Evolutionary conservation across 2,797 vertebrate genomes (phyloP).

Genomic region (Scyliorhinus canicula): DNA sequence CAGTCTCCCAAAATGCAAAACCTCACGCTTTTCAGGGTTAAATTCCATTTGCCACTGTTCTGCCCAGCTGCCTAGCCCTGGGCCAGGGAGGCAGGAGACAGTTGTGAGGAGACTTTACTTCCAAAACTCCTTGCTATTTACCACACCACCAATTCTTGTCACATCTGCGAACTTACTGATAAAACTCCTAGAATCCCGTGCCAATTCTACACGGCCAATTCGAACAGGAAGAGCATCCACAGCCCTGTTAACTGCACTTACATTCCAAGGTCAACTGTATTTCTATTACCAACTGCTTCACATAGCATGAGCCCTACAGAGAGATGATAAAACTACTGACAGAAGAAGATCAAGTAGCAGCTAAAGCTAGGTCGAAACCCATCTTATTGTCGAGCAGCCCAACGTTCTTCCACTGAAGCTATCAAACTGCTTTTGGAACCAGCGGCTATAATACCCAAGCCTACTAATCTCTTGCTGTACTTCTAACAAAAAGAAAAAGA

Average conservation of each 20-base stretch:
- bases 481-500: neutral
- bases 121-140: too few species aligned
- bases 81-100: too few species aligned
- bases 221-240: neutral
- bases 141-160: too few species aligned
- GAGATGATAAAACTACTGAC: neutral
- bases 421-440: neutral
- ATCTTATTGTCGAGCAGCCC: neutral
- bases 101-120: too few species aligned
- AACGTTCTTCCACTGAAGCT: neutral
- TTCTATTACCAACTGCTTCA: neutral
- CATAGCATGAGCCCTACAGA: neutral
- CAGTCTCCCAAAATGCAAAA: too few species aligned
- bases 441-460: neutral
- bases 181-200: too few species aligned
- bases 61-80: too few species aligned
- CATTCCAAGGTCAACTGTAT: neutral
- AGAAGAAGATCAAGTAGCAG: neutral
- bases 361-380: neutral
- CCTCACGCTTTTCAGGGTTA: too few species aligned
- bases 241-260: neutral
- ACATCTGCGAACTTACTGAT: too few species aligned
- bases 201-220: too few species aligned
- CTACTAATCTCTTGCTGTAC: neutral
- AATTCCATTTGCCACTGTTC: too few species aligned